A percentile compares a stretch with the other conserved stretches of the same genome.
These are phyloP conservation scores for Dufourea novaeangliae DNA, from an alignment of 1,140 invertebrate species.

Conservation along the genomic window DNA sequence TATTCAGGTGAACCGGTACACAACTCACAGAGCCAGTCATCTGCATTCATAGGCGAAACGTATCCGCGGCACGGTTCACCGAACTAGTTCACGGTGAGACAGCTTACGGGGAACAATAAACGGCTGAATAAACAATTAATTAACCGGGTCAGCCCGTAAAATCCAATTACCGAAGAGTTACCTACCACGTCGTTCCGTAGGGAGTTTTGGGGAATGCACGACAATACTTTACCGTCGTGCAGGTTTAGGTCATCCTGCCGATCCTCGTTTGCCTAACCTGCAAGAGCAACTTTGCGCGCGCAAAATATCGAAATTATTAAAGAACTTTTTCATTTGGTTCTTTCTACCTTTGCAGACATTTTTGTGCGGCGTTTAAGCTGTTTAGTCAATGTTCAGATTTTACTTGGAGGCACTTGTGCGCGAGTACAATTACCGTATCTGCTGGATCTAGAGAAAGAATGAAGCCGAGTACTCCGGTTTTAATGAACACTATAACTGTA, in stretches of 20 bases:
- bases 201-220: not conserved
- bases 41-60: slow-evolving; percentile 30
- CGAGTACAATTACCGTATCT: not conserved
- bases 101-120: slow-evolving; percentile 45
- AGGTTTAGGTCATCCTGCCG: no score
- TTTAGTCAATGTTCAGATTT: not conserved
- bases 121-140: slow-evolving; percentile 60
- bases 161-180: not conserved
- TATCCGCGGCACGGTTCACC: not conserved
- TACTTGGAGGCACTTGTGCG: not conserved
- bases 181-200: slow-evolving; percentile 8
- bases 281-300: no score
- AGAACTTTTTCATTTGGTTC: not conserved
- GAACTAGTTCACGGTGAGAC: slow-evolving; percentile 30
- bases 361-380: not conserved
- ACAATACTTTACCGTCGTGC: no score
- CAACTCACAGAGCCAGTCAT: slow-evolving; percentile 1
- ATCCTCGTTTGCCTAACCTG: no score
- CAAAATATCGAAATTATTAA: no score
- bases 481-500: not conserved
- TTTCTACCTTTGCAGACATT: not conserved
- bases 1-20: not conserved
- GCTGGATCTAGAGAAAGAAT: not conserved
- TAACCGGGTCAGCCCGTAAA: slow-evolving; percentile 12
- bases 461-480: not conserved